Percentiles rank a stretch among this genome's conserved stretches.
Conservation (phyloP, 2,113 vertebrate genomes). For the Ophthalmolycus amberensis region DNA sequence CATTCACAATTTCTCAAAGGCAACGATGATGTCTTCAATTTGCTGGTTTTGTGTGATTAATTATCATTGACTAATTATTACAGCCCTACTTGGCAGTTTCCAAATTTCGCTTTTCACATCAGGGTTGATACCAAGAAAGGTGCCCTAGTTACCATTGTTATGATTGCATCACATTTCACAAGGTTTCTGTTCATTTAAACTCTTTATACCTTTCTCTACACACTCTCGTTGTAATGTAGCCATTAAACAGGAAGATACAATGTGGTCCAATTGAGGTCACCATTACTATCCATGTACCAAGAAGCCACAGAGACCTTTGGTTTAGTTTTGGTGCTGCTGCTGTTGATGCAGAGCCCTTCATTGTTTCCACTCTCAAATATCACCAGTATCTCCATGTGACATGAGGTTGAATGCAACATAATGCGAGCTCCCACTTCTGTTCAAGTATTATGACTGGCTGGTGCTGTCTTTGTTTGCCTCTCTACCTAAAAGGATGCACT, state of each 20-base stretch:
- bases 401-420: slow-evolving; percentile 35
- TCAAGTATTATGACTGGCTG: slow-evolving; percentile 47
- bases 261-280: background rate
- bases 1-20: background rate
- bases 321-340: background rate
- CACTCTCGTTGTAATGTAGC: slow-evolving; percentile 8
- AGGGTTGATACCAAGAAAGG: background rate
- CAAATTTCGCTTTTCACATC: too few relatives aligned
- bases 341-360: background rate
- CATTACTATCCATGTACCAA: background rate
- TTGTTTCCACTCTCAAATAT: slow-evolving; percentile 12
- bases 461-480: slow-evolving; percentile 71
- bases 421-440: slow-evolving; percentile 46
- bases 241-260: slow-evolving; percentile 4
- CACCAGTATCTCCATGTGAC: background rate
- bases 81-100: background rate
- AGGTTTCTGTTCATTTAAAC: background rate
- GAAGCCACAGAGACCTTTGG: background rate
- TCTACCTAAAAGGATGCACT: slow-evolving; percentile 70
- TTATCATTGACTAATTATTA: background rate
- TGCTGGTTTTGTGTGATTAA: background rate
- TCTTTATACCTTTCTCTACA: background rate
- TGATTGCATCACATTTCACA: background rate
- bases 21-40: background rate
- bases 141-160: background rate